phyloP scores from a whole-genome alignment of 2,888 invertebrate genomes.

The Mystacides longicornis region DNA sequence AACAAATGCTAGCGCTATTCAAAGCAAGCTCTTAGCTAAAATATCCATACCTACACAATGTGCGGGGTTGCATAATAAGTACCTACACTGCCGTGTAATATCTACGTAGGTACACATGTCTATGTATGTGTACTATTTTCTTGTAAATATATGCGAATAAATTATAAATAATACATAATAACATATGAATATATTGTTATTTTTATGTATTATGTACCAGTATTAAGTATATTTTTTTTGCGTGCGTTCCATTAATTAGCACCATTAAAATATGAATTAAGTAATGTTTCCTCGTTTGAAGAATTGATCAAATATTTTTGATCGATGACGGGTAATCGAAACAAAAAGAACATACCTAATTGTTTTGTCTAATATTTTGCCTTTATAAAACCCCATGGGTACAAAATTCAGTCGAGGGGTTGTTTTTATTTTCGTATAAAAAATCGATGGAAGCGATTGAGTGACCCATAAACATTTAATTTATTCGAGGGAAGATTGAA shows the following conservation, averaged over 20 bases:
- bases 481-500: too few species aligned
- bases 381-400: too few species aligned
- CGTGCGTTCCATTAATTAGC: background rate
- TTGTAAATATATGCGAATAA: background rate
- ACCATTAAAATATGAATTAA: background rate
- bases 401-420: too few species aligned
- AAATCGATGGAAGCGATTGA: too few species aligned
- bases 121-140: background rate
- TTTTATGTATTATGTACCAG: too few species aligned
- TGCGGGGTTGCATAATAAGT: background rate
- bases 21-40: background rate
- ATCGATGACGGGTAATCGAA: too few species aligned
- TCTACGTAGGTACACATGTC: background rate
- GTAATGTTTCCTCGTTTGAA: background rate
- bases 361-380: too few species aligned
- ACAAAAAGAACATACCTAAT: too few species aligned
- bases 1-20: background rate
- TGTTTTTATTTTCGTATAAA: too few species aligned
- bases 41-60: background rate
- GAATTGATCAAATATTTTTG: too few species aligned
- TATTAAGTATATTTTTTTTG: too few species aligned
- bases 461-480: too few species aligned
- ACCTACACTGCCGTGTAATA: background rate
- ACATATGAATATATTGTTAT: background rate
- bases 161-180: background rate